These are phyloP conservation scores for Squalus acanthias DNA, from an alignment of 2,797 vertebrate species.

Conservation along the genomic window DNA sequence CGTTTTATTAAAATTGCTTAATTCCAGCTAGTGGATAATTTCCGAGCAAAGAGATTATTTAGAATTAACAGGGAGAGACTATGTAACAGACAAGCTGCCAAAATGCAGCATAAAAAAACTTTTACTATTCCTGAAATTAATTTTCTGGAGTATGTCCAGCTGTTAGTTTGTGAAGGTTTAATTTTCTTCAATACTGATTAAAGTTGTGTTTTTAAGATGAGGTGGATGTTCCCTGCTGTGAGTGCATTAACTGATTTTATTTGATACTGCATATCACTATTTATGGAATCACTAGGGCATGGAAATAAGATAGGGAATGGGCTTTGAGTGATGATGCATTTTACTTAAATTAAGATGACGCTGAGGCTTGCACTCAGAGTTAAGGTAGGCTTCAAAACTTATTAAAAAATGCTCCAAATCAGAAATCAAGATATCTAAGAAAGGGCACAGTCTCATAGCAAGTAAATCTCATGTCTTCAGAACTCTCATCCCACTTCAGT, in stretches of 20 bases:
- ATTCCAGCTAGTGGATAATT: background rate
- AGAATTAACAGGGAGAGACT: background rate
- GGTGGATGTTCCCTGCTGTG: background rate
- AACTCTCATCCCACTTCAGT: background rate
- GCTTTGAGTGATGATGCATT: background rate
- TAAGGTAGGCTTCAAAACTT: background rate
- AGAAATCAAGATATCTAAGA: background rate
- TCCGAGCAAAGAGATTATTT: background rate
- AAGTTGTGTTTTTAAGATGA: background rate
- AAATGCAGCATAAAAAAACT: background rate
- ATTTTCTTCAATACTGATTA: background rate
- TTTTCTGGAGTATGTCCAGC: background rate
- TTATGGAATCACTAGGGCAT: background rate
- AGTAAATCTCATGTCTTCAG: background rate
- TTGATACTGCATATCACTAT: background rate
- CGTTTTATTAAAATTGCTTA: background rate
- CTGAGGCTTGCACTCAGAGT: background rate
- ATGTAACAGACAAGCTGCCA: background rate
- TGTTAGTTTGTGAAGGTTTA: background rate
- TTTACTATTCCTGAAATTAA: background rate
- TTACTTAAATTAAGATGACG: background rate
- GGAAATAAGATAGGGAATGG: background rate
- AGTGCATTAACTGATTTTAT: background rate
- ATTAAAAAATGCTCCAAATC: background rate
- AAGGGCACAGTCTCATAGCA: background rate